Evolutionary conservation across 2,797 vertebrate genomes (phyloP).

Genomic region (Iguana delicatissima): DNA sequence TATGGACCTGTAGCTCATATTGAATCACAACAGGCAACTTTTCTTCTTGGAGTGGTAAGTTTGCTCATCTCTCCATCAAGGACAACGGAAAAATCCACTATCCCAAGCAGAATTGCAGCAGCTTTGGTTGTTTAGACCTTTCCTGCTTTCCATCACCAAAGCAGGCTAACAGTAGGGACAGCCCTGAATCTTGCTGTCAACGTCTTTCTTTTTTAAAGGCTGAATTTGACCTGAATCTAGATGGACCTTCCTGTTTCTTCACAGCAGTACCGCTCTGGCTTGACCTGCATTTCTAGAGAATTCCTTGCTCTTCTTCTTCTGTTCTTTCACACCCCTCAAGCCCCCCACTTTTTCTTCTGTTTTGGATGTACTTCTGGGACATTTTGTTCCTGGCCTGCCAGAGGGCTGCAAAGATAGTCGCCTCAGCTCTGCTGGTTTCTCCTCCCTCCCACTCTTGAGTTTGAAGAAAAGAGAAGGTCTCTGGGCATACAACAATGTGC

Average conservation of each 20-base stretch:
- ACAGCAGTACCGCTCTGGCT: neutral
- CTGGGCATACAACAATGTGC: slow-evolving; percentile 17
- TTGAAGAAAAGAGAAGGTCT: slow-evolving; percentile 29
- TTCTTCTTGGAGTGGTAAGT: neutral
- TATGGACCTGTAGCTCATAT: neutral
- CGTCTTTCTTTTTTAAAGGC: too few species aligned
- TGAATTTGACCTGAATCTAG: neutral
- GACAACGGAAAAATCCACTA: neutral
- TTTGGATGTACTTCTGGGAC: slow-evolving; percentile 30
- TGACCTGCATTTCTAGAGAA: neutral
- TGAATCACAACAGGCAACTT: neutral
- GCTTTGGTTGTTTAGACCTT: too few species aligned
- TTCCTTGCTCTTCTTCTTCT: neutral
- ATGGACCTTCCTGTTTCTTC: neutral
- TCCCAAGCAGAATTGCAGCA: too few species aligned
- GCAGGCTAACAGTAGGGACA: neutral
- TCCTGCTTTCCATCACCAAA: too few species aligned
- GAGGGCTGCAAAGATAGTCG: neutral
- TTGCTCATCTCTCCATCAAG: neutral
- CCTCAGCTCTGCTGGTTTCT: neutral
- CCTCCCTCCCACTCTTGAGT: slow-evolving; percentile 8
- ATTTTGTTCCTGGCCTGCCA: slow-evolving; percentile 33
- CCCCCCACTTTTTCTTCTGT: neutral
- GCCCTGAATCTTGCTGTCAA: neutral
- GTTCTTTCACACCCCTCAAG: neutral